A percentile compares a stretch with the other conserved stretches of the same genome.
Evolutionary conservation across 2,113 vertebrate genomes (phyloP).

Genomic region (Dryoscopus gambensis): DNA sequence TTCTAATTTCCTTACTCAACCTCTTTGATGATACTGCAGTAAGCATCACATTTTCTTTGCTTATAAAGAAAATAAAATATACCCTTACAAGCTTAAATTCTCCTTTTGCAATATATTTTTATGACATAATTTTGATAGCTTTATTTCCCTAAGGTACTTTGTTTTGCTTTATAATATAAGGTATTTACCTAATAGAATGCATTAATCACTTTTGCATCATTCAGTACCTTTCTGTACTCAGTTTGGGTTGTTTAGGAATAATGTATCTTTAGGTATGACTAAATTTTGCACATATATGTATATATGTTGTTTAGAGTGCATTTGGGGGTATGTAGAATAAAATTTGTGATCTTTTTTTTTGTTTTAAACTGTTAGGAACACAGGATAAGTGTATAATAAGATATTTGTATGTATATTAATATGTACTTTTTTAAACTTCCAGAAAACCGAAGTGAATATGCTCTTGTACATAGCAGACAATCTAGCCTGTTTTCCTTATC

Average conservation of each 20-base stretch:
- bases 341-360: not conserved
- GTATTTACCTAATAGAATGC: not conserved
- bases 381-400: not conserved
- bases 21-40: conserved; percentile 97
- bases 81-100: not conserved
- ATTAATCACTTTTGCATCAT: not conserved
- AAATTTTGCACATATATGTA: not conserved
- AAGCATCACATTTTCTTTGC: conserved; percentile 65
- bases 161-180: not conserved
- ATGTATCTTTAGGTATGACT: not conserved
- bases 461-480: conserved; percentile 98
- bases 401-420: not conserved
- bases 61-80: conserved; percentile 6
- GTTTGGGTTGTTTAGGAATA: not conserved
- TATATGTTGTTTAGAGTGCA: not conserved
- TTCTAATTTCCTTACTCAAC: conserved; percentile 95
- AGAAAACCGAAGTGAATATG: conserved; percentile 98
- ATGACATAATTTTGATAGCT: not conserved
- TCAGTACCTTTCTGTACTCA: not conserved
- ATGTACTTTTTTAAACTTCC: conserved; percentile 40
- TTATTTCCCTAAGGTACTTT: not conserved
- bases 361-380: not conserved
- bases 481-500: conserved; percentile 95
- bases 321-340: not conserved
- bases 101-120: not conserved